Conservation (phyloP, 2,113 vertebrate species). For the Brachyhypopomus gauderio region DNA sequence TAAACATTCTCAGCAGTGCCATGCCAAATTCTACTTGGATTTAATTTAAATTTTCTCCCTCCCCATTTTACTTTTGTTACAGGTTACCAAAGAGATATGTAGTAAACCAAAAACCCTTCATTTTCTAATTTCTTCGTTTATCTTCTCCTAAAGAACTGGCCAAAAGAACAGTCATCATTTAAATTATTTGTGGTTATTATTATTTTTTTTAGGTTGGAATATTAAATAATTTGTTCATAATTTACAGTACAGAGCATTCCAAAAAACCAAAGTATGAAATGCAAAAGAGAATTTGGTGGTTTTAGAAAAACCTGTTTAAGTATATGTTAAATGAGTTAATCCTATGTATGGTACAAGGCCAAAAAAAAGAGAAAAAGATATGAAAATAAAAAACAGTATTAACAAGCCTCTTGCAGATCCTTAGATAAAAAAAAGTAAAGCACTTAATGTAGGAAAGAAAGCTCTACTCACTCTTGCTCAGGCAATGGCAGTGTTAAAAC, state of each 20-base stretch:
- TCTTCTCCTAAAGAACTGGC: slow-evolving; percentile 69
- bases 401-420: slow-evolving; percentile 67
- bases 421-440: slow-evolving; percentile 60
- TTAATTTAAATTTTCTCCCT: slow-evolving; percentile 58
- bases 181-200: slow-evolving; percentile 59
- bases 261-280: slow-evolving; percentile 77
- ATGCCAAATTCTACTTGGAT: slow-evolving; percentile 74
- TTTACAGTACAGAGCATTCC: slow-evolving; percentile 76
- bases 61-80: slow-evolving; percentile 81
- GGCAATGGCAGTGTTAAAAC: slow-evolving; percentile 71
- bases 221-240: slow-evolving; percentile 56
- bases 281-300: slow-evolving; percentile 67
- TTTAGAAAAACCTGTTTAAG: slow-evolving; percentile 61
- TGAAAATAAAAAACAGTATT: slow-evolving; percentile 61
- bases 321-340: slow-evolving; percentile 57
- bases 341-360: slow-evolving; percentile 60
- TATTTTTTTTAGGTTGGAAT: slow-evolving; percentile 54
- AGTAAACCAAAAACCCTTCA: slow-evolving; percentile 82
- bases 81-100: slow-evolving; percentile 84
- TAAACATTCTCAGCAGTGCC: slow-evolving; percentile 71
- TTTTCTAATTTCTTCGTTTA: slow-evolving; percentile 46
- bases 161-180: slow-evolving; percentile 74
- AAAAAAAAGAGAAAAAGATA: slow-evolving; percentile 53
- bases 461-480: slow-evolving; percentile 70
- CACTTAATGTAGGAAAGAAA: slow-evolving; percentile 59